Base-by-base conservation (phyloP, 2,888 invertebrate genomes). In the Drosophila planitibia region DNA sequence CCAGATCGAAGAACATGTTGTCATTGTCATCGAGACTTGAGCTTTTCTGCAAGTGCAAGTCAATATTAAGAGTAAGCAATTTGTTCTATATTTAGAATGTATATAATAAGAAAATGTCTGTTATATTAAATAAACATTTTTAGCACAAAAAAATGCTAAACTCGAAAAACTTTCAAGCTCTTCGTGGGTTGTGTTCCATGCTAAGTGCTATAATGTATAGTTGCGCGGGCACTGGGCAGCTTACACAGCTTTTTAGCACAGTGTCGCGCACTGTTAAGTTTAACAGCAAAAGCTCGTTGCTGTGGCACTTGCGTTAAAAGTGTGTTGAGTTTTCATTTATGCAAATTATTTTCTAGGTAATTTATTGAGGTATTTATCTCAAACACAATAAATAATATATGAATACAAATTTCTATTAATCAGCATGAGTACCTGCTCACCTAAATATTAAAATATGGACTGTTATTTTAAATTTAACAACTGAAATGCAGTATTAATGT, bases 1-100 rank as follows among this genome's bases (percentile, higher is more conserved):
- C 92, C 49, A 83, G 84, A 4, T 83, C 76, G 69, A 92, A 83
- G 33, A 87, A 89, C 61, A 81, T 64, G 59, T 79, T 79, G 53
- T 92, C 91, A 58, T 65, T 76, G 19, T 72, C 81, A 25, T 60
- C 71, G n/a, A 77, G 22, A 83, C 84, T 76, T 78, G 76, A 59
- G 82, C 85, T 61, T 83, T 82, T 69, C 83, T 92, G 58, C 66
- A 68, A 89, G 10, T 68, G 10, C 28, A 59, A 32, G 37, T 33
- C 19, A n/a, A 52, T 30, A 12, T 32, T n/a, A 12, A 16, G 4
- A 30, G 41, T n/a, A 32, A 53, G 1, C 12, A 19, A 32, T n/a
- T 19, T 28, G 19, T 30, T 44, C 12, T 22, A 22, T 6, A 22
- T 14, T 44, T 44, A 22, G 12, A 12, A 44, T 44, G 12, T 44